Conservation (phyloP, 2,888 invertebrate genomes). For the Masnerella sp. region DNA sequence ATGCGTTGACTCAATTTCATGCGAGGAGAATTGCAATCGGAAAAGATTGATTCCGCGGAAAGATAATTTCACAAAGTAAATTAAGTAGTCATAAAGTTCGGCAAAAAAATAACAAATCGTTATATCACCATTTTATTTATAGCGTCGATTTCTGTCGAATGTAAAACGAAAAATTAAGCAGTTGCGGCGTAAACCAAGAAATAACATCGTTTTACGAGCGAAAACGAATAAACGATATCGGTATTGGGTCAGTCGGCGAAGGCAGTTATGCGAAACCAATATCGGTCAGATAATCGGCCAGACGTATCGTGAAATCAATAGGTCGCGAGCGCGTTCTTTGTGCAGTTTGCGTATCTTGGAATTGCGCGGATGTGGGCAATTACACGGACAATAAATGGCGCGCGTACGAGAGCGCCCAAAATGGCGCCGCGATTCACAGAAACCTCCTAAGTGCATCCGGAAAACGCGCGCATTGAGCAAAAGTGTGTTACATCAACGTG, state of each 20-base stretch:
- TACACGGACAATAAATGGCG: slow-evolving; percentile 60
- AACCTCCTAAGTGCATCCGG: slow-evolving; percentile 55
- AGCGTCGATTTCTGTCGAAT: too few species aligned
- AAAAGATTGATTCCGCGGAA: too few species aligned
- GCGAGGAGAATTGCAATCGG: background rate
- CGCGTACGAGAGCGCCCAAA: slow-evolving; percentile 56
- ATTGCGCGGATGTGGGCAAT: slow-evolving; percentile 60
- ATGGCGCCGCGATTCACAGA: slow-evolving; percentile 54
- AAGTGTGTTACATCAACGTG: slow-evolving; percentile 54
- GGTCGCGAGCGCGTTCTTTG: slow-evolving; percentile 44
- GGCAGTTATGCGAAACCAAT: too few species aligned
- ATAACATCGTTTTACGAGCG: background rate
- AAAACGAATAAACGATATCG: slow-evolving; percentile 18
- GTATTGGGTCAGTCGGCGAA: slow-evolving; percentile 38
- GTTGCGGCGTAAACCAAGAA: background rate
- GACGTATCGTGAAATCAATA: slow-evolving; percentile 54
- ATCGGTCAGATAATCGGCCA: slow-evolving; percentile 30
- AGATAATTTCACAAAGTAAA: background rate
- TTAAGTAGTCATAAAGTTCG: too few species aligned
- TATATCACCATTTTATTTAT: too few species aligned
- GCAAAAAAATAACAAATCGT: too few species aligned
- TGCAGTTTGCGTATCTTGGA: slow-evolving; percentile 53
- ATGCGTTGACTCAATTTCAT: slow-evolving; percentile 15
- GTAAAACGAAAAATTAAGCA: too few species aligned
- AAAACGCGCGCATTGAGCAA: slow-evolving; percentile 53